phyloP scores from a whole-genome alignment of 1,140 invertebrate species.

The Ceratosolen fusciceps region DNA sequence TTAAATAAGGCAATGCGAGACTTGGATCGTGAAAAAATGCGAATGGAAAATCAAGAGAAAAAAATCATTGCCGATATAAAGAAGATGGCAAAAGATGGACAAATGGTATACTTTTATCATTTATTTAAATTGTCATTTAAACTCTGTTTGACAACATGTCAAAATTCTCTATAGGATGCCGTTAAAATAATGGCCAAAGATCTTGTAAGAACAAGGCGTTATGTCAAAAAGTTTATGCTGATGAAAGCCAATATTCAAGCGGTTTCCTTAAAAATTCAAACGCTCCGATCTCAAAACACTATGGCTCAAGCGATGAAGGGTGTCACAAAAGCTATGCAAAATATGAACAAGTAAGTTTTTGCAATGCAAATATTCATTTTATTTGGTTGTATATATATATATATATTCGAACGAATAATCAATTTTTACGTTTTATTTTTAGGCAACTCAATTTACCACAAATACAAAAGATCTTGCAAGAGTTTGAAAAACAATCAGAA shows the following conservation, averaged over 20 bases:
- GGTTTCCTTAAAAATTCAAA: constrained; percentile 98
- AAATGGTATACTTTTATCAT: constrained; percentile 86
- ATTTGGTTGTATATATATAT: too few relatives aligned
- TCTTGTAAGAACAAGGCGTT: constrained; percentile 94
- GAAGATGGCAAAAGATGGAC: constrained; percentile 98
- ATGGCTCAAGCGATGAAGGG: constrained; percentile 99
- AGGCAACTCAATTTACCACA: constrained; percentile 97
- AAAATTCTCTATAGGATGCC: constrained; percentile 83
- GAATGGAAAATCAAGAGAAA: constrained; percentile 99
- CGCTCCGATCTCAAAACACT: constrained; percentile 96
- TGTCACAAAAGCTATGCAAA: constrained; percentile 97
- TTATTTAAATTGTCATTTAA: constrained; percentile 11
- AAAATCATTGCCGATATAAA: constrained; percentile 99
- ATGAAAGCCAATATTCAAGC: constrained; percentile 99
- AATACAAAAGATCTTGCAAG: constrained; percentile 98
- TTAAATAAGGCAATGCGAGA: constrained; percentile 99
- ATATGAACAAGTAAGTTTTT: constrained; percentile 89
- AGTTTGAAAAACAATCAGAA: constrained; percentile 99
- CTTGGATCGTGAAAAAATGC: constrained; percentile 91
- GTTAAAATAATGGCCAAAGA: constrained; percentile 99
- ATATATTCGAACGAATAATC: not conserved
- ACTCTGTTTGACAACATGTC: constrained; percentile 26
- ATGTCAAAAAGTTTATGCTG: constrained; percentile 98
- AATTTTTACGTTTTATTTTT: constrained; percentile 25
- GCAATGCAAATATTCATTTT: constrained; percentile 29